A percentile compares a stretch with the other conserved stretches of the same genome.
These are phyloP conservation scores for Zoanthus solanderi DNA, from an alignment of 92 coral and sea anemone species.

Conservation along the genomic window DNA sequence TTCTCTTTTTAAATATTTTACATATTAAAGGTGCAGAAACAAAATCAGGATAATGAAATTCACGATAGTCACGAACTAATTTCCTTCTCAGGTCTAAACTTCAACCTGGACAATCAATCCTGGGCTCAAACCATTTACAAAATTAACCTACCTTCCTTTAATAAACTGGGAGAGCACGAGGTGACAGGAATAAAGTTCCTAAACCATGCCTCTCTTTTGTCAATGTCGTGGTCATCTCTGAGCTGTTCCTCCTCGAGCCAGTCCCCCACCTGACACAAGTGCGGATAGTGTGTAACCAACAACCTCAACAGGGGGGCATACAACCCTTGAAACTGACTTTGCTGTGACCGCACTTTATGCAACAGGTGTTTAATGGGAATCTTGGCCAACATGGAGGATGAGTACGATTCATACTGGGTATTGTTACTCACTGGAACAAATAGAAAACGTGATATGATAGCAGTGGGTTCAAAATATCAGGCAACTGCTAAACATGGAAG, in stretches of 20 bases:
- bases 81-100: too few species aligned
- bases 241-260: constrained; percentile 91
- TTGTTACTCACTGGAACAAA: constrained; percentile 70
- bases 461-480: neutral
- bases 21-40: too few species aligned
- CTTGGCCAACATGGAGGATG: constrained; percentile 81
- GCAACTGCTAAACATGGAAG: neutral
- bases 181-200: constrained; percentile 39
- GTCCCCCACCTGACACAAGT: constrained; percentile 94
- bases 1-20: too few species aligned
- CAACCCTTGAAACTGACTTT: constrained; percentile 83
- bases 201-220: constrained; percentile 44
- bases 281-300: constrained; percentile 87
- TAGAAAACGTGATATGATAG: neutral
- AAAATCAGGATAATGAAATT: too few species aligned
- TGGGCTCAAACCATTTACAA: too few species aligned
- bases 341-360: constrained; percentile 85
- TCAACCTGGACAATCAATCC: too few species aligned
- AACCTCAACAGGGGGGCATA: constrained; percentile 91
- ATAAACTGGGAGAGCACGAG: constrained; percentile 62
- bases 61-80: too few species aligned
- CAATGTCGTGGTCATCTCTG: constrained; percentile 39
- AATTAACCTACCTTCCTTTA: constrained; percentile 65
- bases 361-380: constrained; percentile 91
- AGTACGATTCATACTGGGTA: constrained; percentile 77